Evolutionary conservation across 1,140 invertebrate species (phyloP), one percentile per base, ranked within the genome.

Genomic region (Zaprionus ornatus): DNA sequence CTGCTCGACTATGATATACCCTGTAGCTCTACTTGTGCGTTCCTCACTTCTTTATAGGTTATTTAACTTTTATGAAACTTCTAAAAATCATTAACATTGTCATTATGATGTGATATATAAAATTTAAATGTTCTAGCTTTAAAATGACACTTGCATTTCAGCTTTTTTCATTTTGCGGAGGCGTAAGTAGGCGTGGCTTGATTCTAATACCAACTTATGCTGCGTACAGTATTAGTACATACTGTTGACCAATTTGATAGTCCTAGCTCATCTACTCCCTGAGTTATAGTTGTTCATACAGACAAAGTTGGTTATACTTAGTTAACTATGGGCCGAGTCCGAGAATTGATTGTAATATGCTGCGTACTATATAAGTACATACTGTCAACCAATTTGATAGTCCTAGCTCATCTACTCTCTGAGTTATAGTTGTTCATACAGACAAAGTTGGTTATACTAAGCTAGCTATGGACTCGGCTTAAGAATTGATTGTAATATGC

Each of bases 81-180:
- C 19, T n/a, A 15, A n/a, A 1, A 3, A 17, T 5, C 0, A 2
- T n/a, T 42, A 2, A 6, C 4, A n/a, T 9, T 7, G 6, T 42
- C 5, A 1, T 42, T 15, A 4, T n/a, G 5, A 0, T 19, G n/a
- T n/a, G n/a, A 17, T 0, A 45, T 2, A 7, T 1, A 3, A 42
- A 17, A 42, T 9, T 9, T 1, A 45, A 42, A 17, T 10, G 1
- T n/a, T 9, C 6, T 10, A 3, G n/a, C n/a, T 17, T 42, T 6
- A 7, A 45, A 45, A 45, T 42, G 3, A 17, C 2, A 6, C 0
- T 3, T 7, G 0, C 4, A 17, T 0, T 7, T 42, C 0, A 0
- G 0, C 17, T 6, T 42, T 17, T n/a, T n/a, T 42, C 4, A 0
- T 5, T 37, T 37, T 37, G 1, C 12, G 12, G 13, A 1, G 4